Conservation (phyloP, 2,888 invertebrate genomes). For the Mimas tiliae region DNA sequence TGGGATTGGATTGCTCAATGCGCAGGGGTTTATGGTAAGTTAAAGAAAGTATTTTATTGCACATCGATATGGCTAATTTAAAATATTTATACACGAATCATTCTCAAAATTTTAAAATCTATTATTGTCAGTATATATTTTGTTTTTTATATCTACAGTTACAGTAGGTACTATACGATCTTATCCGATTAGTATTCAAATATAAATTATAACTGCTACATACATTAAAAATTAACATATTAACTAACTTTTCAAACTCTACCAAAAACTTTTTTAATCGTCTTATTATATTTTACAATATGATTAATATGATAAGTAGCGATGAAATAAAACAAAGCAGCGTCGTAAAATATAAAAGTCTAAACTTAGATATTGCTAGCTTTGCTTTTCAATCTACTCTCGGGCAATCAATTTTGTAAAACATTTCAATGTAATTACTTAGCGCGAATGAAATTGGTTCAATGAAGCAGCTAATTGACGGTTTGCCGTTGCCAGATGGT, state of each 20-base stretch:
- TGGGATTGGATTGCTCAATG: slow-evolving; percentile 78
- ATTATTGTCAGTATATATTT: too few species aligned
- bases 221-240: neutral
- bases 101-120: neutral
- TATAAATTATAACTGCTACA: neutral
- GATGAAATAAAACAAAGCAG: neutral
- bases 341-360: neutral
- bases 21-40: slow-evolving; percentile 69
- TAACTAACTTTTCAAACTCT: slow-evolving; percentile 3
- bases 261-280: neutral
- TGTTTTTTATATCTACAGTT: too few species aligned
- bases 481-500: slow-evolving; percentile 10
- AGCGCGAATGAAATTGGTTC: neutral
- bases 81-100: neutral
- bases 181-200: neutral
- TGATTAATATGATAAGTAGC: neutral
- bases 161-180: neutral
- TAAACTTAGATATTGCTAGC: neutral
- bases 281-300: neutral
- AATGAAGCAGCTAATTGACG: slow-evolving; percentile 5
- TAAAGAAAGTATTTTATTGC: neutral
- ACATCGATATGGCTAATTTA: neutral
- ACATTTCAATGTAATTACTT: slow-evolving; percentile 5
- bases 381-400: neutral
- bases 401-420: neutral